Evolutionary conservation across 2,797 vertebrate species (phyloP).

Genomic region (Anabacerthia variegaticeps): DNA sequence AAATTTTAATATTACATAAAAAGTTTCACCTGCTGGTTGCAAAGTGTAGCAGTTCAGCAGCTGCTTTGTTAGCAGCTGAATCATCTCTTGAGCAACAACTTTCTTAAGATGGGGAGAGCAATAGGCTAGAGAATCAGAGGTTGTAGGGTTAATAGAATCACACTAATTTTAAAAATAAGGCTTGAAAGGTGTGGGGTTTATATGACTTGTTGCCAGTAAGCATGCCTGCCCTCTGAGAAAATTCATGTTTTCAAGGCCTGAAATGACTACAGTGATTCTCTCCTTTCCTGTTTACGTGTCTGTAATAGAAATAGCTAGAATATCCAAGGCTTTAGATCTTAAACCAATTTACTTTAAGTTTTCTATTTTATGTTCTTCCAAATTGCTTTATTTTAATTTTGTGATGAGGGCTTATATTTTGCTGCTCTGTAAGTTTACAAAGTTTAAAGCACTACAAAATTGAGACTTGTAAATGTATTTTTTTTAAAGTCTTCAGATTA

Average conservation of each 20-base stretch:
- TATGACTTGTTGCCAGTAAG: not conserved
- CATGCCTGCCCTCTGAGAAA: not conserved
- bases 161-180: not conserved
- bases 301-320: not conserved
- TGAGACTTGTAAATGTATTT: not conserved
- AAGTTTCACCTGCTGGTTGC: not conserved
- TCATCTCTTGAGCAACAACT: not conserved
- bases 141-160: not conserved
- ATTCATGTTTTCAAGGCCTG: not conserved
- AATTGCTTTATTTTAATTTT: not conserved
- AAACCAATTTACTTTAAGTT: not conserved
- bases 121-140: not conserved
- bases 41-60: not conserved
- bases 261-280: not conserved
- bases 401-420: not conserved
- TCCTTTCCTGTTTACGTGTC: fast-evolving
- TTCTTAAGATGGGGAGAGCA: not conserved
- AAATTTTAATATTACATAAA: not conserved
- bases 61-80: not conserved
- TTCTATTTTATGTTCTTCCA: not conserved
- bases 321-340: not conserved
- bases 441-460: not conserved
- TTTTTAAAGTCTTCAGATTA: not conserved
- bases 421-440: not conserved
- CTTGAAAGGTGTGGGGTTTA: not conserved